Evolutionary conservation across 2,888 invertebrate species (phyloP).

Genomic region (Macropis europaea): DNA sequence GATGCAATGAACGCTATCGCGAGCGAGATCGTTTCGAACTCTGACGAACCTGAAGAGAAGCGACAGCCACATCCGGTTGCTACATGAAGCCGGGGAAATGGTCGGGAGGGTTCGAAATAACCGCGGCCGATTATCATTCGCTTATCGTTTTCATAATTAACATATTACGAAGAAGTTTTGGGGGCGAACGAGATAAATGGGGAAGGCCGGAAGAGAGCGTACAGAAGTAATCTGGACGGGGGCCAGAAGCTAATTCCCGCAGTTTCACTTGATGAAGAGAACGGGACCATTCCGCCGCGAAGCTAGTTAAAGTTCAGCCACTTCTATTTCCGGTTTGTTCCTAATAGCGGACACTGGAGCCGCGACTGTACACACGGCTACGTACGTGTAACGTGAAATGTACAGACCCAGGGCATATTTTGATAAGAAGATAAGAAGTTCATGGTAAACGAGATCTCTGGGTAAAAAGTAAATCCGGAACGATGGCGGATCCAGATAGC

Average conservation of each 20-base stretch:
- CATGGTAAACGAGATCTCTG: not conserved
- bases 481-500: no score
- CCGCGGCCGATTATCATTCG: slow-evolving; percentile 44
- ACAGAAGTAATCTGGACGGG: slow-evolving; percentile 73
- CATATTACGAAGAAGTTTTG: slow-evolving; percentile 51
- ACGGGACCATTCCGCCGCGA: slow-evolving; percentile 65
- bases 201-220: slow-evolving; percentile 41
- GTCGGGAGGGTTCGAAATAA: slow-evolving; percentile 14
- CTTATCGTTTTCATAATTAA: slow-evolving; percentile 57
- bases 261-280: slow-evolving; percentile 76
- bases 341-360: slow-evolving; percentile 62
- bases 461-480: not conserved
- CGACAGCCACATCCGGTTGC: slow-evolving; percentile 5
- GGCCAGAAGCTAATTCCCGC: slow-evolving; percentile 74
- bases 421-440: slow-evolving; percentile 14
- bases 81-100: slow-evolving; percentile 1
- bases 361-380: slow-evolving; percentile 15
- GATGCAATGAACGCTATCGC: not conserved
- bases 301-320: slow-evolving; percentile 74
- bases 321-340: slow-evolving; percentile 73
- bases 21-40: not conserved
- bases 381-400: not conserved
- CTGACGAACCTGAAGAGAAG: slow-evolving; percentile 6
- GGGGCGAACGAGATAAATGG: slow-evolving; percentile 55
- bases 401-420: slow-evolving; percentile 3